These are phyloP conservation scores for Holothuria leucospilota DNA, from an alignment of 53 echinoderm and acorn worm genomes.

Conservation along the genomic window DNA sequence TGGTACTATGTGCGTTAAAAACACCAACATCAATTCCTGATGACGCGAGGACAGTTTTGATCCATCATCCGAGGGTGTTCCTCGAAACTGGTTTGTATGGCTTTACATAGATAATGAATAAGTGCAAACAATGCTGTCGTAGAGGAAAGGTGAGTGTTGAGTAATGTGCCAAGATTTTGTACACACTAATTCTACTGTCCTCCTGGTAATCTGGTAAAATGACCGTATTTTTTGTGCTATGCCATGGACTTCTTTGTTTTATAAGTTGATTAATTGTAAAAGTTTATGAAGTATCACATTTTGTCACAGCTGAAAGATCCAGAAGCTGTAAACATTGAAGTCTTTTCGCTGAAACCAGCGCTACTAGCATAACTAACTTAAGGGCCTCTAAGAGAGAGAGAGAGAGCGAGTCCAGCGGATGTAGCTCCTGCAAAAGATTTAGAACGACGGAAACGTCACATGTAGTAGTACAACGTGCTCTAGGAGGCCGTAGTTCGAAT, in stretches of 20 bases:
- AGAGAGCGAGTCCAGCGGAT: too few species aligned
- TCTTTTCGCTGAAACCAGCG: slow-evolving; percentile 33
- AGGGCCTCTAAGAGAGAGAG: slow-evolving; percentile 25
- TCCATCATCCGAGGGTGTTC: too few species aligned
- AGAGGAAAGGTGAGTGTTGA: background rate
- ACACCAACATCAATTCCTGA: too few species aligned
- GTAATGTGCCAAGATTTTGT: slow-evolving; percentile 23
- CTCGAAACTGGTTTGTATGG: too few species aligned
- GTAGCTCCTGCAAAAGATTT: too few species aligned
- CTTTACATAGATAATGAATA: slow-evolving; percentile 49
- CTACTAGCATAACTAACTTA: slow-evolving; percentile 25
- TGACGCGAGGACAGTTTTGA: too few species aligned
- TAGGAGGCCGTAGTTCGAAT: slow-evolving; percentile 25
- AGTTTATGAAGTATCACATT: background rate
- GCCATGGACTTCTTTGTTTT: background rate
- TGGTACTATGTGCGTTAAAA: slow-evolving; percentile 44
- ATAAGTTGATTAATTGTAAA: background rate
- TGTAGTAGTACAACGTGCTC: slow-evolving; percentile 18
- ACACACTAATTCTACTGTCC: too few species aligned
- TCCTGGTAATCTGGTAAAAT: slow-evolving; percentile 7
- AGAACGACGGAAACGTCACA: too few species aligned
- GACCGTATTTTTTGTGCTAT: background rate
- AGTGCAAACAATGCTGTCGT: background rate
- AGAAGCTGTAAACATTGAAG: background rate
- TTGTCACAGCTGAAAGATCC: too few species aligned